Conservation (phyloP, 2,888 invertebrate species). For the Teinopalpus imperialis region DNA sequence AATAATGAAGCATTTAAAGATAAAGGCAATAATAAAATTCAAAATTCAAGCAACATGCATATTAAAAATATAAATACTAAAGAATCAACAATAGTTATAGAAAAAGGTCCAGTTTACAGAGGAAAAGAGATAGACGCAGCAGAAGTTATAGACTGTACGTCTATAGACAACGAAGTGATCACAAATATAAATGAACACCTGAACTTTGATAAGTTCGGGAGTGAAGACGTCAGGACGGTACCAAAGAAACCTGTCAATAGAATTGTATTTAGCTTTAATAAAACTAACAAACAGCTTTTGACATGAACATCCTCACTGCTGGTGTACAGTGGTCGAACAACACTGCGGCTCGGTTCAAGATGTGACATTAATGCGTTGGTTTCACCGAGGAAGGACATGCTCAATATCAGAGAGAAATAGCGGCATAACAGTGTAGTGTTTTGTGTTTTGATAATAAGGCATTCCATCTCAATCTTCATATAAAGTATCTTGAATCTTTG, state of each 20-base stretch:
- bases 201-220: constrained; percentile 64
- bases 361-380: no score
- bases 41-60: not conserved
- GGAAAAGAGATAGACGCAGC: constrained; percentile 31
- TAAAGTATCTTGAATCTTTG: no score
- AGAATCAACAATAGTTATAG: constrained; percentile 6
- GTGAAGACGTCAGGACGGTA: constrained; percentile 52
- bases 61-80: constrained; percentile 4
- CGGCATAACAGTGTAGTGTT: no score
- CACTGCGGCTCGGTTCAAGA: no score
- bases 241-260: constrained; percentile 57
- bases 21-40: constrained; percentile 2
- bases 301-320: no score
- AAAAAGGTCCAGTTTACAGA: constrained; percentile 13
- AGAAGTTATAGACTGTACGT: constrained; percentile 61
- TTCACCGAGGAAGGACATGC: no score
- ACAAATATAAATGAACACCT: constrained; percentile 63
- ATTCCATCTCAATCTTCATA: no score
- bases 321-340: no score
- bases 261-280: constrained; percentile 61
- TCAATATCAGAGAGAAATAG: no score
- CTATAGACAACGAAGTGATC: constrained; percentile 46
- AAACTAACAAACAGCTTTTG: constrained; percentile 37
- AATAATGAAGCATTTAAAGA: constrained; percentile 11
- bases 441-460: no score